Percentiles rank a stretch among this genome's conserved stretches.
Conservation (phyloP, 1,140 invertebrate genomes). For the Nephila pilipes region DNA sequence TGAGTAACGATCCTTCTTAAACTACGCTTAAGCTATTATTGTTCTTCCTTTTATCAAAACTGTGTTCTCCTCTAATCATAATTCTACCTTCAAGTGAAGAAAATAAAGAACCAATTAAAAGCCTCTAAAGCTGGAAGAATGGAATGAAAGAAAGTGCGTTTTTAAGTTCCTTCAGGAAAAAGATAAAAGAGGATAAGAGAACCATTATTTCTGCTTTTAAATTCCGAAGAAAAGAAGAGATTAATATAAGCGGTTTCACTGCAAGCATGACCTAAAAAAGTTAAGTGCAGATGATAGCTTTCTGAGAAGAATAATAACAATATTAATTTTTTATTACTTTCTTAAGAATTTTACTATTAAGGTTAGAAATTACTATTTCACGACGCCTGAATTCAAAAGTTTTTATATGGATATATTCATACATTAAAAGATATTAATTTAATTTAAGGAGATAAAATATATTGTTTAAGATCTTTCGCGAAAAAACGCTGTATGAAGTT, state of each 20-base stretch:
- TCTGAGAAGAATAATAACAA: background rate
- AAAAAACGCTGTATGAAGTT: background rate
- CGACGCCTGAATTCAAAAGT: background rate
- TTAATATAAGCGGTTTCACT: background rate
- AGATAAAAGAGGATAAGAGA: background rate
- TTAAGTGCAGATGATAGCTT: slow-evolving; percentile 40
- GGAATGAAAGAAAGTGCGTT: too few species aligned
- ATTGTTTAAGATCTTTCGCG: background rate
- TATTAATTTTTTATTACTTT: slow-evolving; percentile 10
- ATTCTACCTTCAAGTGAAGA: background rate
- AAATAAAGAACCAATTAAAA: background rate
- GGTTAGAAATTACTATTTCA: background rate
- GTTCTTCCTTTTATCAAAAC: too few species aligned
- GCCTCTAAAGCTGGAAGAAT: background rate
- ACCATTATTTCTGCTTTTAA: slow-evolving; percentile 47
- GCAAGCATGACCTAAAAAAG: slow-evolving; percentile 5
- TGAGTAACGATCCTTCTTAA: too few species aligned
- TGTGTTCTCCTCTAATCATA: background rate
- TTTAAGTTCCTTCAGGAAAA: too few species aligned
- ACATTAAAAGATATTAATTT: background rate
- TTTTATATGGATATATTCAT: background rate
- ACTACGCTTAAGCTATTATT: too few species aligned
- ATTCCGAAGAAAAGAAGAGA: background rate
- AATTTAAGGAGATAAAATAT: background rate
- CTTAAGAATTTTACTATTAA: background rate